A percentile compares a stretch with the other conserved stretches of the same genome.
Evolutionary conservation across 2,113 vertebrate species (phyloP).

Genomic region (Pygoscelis adeliae): DNA sequence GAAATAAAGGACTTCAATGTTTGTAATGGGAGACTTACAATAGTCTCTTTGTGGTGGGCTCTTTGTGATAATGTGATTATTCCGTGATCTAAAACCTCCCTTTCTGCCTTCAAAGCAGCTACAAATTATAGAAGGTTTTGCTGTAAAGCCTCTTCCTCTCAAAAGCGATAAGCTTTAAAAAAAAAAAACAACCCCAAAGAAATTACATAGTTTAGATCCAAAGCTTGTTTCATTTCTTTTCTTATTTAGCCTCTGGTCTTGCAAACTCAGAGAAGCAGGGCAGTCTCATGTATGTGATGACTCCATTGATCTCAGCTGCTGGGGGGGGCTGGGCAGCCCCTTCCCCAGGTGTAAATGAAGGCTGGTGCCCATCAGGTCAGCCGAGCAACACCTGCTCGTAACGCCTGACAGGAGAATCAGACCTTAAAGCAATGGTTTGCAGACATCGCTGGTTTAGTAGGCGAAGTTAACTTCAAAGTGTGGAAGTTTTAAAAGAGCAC

Average conservation of each 20-base stretch:
- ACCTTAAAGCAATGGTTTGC: background rate
- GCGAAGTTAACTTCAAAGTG: background rate
- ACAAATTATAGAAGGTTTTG: background rate
- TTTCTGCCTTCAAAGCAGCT: background rate
- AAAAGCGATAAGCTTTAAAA: background rate
- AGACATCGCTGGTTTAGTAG: accelerated
- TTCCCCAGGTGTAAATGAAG: background rate
- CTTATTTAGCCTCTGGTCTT: background rate
- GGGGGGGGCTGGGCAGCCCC: background rate
- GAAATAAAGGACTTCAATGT: background rate
- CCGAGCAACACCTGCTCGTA: background rate
- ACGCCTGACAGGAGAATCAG: background rate
- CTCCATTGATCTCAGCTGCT: background rate
- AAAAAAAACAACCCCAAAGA: background rate
- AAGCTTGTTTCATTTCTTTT: background rate
- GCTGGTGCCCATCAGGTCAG: background rate
- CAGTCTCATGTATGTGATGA: background rate
- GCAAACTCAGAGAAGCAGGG: background rate
- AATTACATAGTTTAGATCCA: background rate
- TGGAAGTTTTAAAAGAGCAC: background rate
- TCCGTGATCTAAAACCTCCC: background rate
- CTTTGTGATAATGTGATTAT: background rate
- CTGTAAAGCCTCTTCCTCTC: background rate
- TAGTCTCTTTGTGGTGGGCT: background rate
- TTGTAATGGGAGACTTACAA: background rate